Percentiles rank a stretch among this genome's conserved stretches.
Evolutionary conservation across 2,888 invertebrate species (phyloP).

Genomic region (Trimorus sp.): DNA sequence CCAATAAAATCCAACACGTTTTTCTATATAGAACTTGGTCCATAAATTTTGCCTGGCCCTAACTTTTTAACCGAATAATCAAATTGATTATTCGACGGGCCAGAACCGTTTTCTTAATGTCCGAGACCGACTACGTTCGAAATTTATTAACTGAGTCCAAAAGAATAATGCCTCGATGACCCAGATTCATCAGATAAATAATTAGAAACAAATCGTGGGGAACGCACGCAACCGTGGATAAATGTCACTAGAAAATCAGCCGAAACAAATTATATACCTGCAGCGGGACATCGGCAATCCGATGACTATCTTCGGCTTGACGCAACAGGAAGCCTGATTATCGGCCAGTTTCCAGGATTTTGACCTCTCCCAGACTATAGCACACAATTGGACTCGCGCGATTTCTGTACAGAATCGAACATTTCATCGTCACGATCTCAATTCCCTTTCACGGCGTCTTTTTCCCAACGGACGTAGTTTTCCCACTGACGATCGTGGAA

Average conservation of each 20-base stretch:
- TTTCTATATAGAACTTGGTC: neutral
- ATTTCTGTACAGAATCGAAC: constrained; percentile 37
- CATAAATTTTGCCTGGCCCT: constrained; percentile 21
- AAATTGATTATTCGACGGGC: constrained; percentile 10
- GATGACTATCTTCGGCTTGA: constrained; percentile 33
- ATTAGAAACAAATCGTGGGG: constrained; percentile 29
- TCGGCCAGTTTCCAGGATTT: constrained; percentile 42
- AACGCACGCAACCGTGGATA: constrained; percentile 23
- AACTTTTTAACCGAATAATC: constrained; percentile 27
- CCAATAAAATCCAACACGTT: neutral
- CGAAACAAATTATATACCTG: constrained; percentile 18
- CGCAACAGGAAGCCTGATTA: constrained; percentile 32
- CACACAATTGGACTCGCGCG: constrained; percentile 31
- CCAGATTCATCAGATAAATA: constrained; percentile 22
- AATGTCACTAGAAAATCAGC: constrained; percentile 37
- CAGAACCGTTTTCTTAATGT: constrained; percentile 1
- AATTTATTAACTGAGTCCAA: constrained; percentile 9
- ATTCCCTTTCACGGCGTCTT: constrained; percentile 30
- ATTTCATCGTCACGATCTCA: constrained; percentile 40
- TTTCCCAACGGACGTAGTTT: constrained; percentile 17
- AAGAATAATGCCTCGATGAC: constrained; percentile 10
- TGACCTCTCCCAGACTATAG: constrained; percentile 40
- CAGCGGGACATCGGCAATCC: neutral
- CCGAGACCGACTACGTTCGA: neutral
- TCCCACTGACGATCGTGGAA: constrained; percentile 2